A percentile compares a stretch with the other conserved stretches of the same genome.
Conservation (phyloP, 1,140 invertebrate species). For the Homalodisca vitripennis region DNA sequence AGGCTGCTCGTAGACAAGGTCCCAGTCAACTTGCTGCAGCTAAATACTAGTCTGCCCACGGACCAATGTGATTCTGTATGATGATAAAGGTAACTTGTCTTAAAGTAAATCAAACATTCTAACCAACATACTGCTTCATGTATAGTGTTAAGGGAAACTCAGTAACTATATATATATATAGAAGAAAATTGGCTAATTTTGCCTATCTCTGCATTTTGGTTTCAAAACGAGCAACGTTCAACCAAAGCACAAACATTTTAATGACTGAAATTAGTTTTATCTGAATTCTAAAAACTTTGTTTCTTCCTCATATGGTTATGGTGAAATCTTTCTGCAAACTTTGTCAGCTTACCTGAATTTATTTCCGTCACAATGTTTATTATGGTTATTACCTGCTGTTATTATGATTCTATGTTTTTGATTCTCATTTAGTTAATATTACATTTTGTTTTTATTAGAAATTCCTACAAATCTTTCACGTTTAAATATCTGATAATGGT, state of each 20-base stretch:
- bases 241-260: background rate
- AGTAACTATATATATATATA: background rate
- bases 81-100: background rate
- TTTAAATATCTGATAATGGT: too few relatives aligned
- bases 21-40: constrained; percentile 27
- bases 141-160: background rate
- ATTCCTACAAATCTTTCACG: too few relatives aligned
- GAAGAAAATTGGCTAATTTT: background rate
- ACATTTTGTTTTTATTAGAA: too few relatives aligned
- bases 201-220: background rate
- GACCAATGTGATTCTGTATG: constrained; percentile 9
- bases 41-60: constrained; percentile 26
- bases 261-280: background rate
- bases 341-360: background rate
- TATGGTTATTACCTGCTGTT: background rate
- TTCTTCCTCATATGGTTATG: background rate
- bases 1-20: constrained; percentile 30
- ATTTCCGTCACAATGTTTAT: background rate
- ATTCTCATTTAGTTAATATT: too few relatives aligned
- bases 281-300: background rate
- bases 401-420: too few relatives aligned
- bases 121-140: background rate
- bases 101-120: background rate
- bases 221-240: background rate
- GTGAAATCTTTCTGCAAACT: background rate